Base-by-base conservation (phyloP, 2,888 invertebrate genomes). In the Pandemis corylana region DNA sequence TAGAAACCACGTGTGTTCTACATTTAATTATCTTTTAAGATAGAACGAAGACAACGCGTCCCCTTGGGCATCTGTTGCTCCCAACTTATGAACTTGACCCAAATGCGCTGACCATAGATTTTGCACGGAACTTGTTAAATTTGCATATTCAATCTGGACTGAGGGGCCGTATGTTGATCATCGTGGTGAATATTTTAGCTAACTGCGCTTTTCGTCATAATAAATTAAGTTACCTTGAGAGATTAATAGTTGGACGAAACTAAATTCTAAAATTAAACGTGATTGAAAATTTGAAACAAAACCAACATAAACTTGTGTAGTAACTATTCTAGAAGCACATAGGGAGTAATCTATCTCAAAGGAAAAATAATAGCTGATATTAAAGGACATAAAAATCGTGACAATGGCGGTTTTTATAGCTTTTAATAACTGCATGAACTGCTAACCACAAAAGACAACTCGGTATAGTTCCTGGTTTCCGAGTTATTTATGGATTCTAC, bases 371-470 rank as follows among this genome's bases (percentile, higher is more conserved):
- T 61, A 70, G 65, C 51, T 46, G 56, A 67, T 62, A 75, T 71
- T 63, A 67, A 75, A 75, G 53, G 71, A 66, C 61, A 75, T 75
- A 75, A 75, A 70, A 71, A 15, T 42, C 36, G 70, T 74, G 46
- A 70, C 70, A 70, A 74, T 75, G 44, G 75, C 66, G 15, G 71
- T 56, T 75, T 68, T 71, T 75, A 75, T 75, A 10, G 62, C 62
- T 71, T 75, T 71, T 74, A 74, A 74, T 74, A 75, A 75, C 62
- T 75, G 66, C 62, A 56, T 62, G 67, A 74, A 66, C 75, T 62
- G 61, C 59, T 66, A 51, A 61, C 71, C 75, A 63, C 75, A 71
- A 67, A 75, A 63, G 61, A 69, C 69, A 63, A 51, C 71, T 56
- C 71, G 61, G 66, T 71, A 63, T 20, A 71, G 75, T 75, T 75